A percentile compares a stretch with the other conserved stretches of the same genome.
Evolutionary conservation across 2,888 invertebrate species (phyloP).

Genomic region (Pseudeuparius sepicola): DNA sequence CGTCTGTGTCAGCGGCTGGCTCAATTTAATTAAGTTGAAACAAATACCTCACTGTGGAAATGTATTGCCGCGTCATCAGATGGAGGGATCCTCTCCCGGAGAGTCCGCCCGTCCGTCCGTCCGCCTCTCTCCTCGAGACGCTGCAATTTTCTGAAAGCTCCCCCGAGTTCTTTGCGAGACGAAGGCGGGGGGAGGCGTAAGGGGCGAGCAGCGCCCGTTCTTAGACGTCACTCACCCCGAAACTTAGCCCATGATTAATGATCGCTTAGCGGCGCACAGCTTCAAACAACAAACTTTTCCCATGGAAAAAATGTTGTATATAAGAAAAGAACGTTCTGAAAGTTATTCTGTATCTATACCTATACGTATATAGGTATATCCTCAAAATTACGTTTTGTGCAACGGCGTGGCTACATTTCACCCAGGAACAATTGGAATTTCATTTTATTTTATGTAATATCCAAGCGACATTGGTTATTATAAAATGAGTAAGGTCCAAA

Average conservation of each 20-base stretch:
- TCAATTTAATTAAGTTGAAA: slow-evolving; percentile 37
- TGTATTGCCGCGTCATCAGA: slow-evolving; percentile 35
- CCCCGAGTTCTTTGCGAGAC: slow-evolving; percentile 37
- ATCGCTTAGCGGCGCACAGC: slow-evolving; percentile 45
- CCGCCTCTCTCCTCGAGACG: slow-evolving; percentile 38
- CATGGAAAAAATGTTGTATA: slow-evolving; percentile 44
- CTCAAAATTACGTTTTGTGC: too few relatives aligned
- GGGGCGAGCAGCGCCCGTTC: too few relatives aligned
- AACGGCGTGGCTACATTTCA: too few relatives aligned
- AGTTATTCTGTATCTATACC: too few relatives aligned
- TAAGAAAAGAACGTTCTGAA: slow-evolving; percentile 42
- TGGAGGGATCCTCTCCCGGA: slow-evolving; percentile 31
- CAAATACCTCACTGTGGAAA: slow-evolving; percentile 31
- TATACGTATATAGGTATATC: too few relatives aligned
- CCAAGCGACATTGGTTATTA: too few relatives aligned
- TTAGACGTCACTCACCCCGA: slow-evolving; percentile 42
- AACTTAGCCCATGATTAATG: slow-evolving; percentile 48
- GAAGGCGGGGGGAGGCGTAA: too few relatives aligned
- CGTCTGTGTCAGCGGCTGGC: too few relatives aligned
- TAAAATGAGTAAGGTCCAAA: too few relatives aligned
- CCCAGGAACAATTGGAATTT: too few relatives aligned
- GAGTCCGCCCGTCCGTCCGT: too few relatives aligned
- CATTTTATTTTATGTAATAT: too few relatives aligned
- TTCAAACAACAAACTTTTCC: slow-evolving; percentile 54
- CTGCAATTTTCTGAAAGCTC: slow-evolving; percentile 42